Evolutionary conservation across 2,888 invertebrate genomes (phyloP), one percentile per base, ranked within the genome.

Genomic region (Neoascia interrupta): DNA sequence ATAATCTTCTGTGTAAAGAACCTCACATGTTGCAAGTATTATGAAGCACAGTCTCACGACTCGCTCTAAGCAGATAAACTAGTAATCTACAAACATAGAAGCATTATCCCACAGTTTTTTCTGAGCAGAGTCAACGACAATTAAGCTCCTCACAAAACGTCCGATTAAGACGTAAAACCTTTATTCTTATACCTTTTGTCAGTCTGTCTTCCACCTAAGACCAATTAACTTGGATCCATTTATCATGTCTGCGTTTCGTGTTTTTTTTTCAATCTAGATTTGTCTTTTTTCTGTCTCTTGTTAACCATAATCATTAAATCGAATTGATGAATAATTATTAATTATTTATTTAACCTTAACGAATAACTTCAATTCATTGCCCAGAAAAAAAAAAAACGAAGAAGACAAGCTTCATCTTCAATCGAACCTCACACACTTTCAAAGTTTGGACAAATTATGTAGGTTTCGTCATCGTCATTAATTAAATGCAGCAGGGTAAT

Each of bases 321-420:
- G 37, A 15, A 53, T 37, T 15, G n/a, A 21, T 53, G 23, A 53
- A 36, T 60, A 45, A 60, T 34, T 45, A 47, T 45, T 36, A 28
- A 47, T 45, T 45, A 43, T 56, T 43, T 43, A 21, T 39, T 45
- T 45, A 34, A 45, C 45, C 43, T 45, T 60, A 56, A 56, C 19
- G 49, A 15, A 41, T 16, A 41, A 28, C 11, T 58, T 21, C 31
- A 58, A 31, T 31, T 11, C 11, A 43, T 19, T n/a, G n/a, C n/a
- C n/a, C n/a, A n/a, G n/a, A n/a, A n/a, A n/a, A n/a, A n/a, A n/a
- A 26, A 13, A 19, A n/a, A 51, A 19, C n/a, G 8, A 18, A 51
- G 34, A 51, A 51, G 49, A 51, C 54, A 54, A 37, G 39, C 54
- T 54, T 41, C n/a, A n/a, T n/a, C n/a, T n/a, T n/a, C 26, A 28